Evolutionary conservation across 64 coral and sea anemone genomes (phyloP).

Genomic region (Stichodactyla helianthus): DNA sequence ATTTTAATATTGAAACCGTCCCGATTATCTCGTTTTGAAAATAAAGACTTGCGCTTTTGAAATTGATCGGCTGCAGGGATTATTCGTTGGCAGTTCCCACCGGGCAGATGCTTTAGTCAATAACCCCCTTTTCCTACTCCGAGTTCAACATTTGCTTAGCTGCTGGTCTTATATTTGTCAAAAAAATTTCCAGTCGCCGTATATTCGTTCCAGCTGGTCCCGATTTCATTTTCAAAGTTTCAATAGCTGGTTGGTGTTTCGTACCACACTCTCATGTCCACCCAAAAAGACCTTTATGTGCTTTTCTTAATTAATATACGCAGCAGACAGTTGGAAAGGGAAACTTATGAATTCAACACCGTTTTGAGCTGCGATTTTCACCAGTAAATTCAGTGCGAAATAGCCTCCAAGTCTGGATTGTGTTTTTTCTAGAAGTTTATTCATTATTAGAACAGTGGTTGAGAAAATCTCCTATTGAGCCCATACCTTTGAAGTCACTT

Average conservation of each 20-base stretch:
- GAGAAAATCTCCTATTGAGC: neutral
- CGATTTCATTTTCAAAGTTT: slow-evolving; percentile 13
- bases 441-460: neutral
- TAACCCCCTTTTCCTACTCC: neutral
- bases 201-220: neutral
- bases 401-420: no score
- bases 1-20: no score
- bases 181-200: slow-evolving; percentile 13
- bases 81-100: neutral
- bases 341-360: neutral
- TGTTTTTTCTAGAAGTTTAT: neutral
- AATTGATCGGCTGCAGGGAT: neutral
- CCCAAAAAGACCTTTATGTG: neutral
- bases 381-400: neutral
- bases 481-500: neutral
- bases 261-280: neutral
- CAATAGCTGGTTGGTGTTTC: neutral
- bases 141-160: slow-evolving; percentile 12
- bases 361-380: neutral
- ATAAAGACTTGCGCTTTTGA: neutral
- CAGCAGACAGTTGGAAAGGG: neutral
- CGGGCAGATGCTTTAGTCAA: neutral
- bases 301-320: neutral
- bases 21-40: no score
- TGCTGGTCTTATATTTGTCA: neutral